A percentile compares a stretch with the other conserved stretches of the same genome.
Evolutionary conservation across 1,140 invertebrate species (phyloP).

Genomic region (Melanaphis sacchari): DNA sequence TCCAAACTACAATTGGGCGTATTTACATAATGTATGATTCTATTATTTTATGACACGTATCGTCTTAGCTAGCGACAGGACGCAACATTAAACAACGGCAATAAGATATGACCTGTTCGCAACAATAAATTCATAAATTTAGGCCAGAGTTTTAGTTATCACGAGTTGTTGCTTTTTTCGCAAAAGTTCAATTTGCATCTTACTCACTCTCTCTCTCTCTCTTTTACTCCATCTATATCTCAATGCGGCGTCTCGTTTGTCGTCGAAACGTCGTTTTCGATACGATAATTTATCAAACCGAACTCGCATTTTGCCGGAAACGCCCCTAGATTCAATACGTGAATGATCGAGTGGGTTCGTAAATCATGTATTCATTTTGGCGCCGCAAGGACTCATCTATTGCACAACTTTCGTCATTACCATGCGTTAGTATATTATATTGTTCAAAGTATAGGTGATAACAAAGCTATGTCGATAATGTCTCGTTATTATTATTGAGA

Average conservation of each 20-base stretch:
- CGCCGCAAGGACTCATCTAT: not conserved
- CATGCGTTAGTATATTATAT: not conserved
- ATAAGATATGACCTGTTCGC: not conserved
- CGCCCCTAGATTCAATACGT: not conserved
- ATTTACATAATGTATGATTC: no score
- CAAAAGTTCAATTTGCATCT: not conserved
- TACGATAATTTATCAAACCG: not conserved
- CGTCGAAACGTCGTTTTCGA: not conserved
- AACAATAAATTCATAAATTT: not conserved
- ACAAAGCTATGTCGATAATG: not conserved
- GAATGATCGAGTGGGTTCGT: conserved; percentile 8
- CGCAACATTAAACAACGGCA: not conserved
- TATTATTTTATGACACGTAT: no score
- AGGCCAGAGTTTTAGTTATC: not conserved
- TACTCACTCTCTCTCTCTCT: no score
- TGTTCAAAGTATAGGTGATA: not conserved
- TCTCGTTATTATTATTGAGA: not conserved
- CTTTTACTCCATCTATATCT: not conserved
- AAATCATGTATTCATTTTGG: conserved; percentile 9
- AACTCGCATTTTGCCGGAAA: not conserved
- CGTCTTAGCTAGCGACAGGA: not conserved
- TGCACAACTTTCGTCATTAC: not conserved
- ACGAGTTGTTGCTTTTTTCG: not conserved
- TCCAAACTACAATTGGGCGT: not conserved
- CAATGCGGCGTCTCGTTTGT: not conserved